These are phyloP conservation scores for Tetragnatha versicolor DNA, from an alignment of 1,140 invertebrate species.

Conservation along the genomic window DNA sequence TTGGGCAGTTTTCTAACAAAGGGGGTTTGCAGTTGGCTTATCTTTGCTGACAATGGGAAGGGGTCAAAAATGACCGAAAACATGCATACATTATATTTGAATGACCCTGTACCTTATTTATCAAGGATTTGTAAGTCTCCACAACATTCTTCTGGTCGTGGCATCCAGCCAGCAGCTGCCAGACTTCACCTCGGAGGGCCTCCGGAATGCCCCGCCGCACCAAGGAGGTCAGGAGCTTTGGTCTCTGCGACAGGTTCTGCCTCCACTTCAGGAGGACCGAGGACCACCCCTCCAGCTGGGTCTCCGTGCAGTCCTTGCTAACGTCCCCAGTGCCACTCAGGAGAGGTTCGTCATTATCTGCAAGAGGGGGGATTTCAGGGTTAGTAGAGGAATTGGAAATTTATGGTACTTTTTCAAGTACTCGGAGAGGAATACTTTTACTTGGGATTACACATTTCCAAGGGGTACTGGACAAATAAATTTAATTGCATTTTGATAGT, in stretches of 20 bases:
- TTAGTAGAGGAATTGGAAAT: too few relatives aligned
- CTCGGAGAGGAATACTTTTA: too few relatives aligned
- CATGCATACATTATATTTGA: neutral
- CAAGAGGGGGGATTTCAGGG: too few relatives aligned
- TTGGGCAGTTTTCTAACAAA: too few relatives aligned
- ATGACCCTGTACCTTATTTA: slow-evolving; percentile 76
- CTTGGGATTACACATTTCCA: too few relatives aligned
- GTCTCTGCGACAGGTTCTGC: slow-evolving; percentile 71
- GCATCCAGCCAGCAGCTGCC: slow-evolving; percentile 90
- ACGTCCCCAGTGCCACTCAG: slow-evolving; percentile 88
- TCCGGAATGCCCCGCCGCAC: slow-evolving; percentile 92
- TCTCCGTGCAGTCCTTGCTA: slow-evolving; percentile 93
- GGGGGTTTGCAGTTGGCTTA: too few relatives aligned
- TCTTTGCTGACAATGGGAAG: too few relatives aligned
- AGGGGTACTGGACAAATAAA: too few relatives aligned
- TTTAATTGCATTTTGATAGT: too few relatives aligned
- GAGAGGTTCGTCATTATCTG: slow-evolving; percentile 52
- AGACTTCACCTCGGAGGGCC: slow-evolving; percentile 94
- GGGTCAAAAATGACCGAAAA: neutral
- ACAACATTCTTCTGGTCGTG: slow-evolving; percentile 84
- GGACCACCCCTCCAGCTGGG: slow-evolving; percentile 89
- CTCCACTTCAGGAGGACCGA: slow-evolving; percentile 86
- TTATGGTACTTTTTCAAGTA: too few relatives aligned
- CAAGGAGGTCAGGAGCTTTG: slow-evolving; percentile 78
- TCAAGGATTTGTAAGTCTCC: slow-evolving; percentile 88